phyloP scores from a whole-genome alignment of 1,140 invertebrate species.

The Halictus rubicundus region DNA sequence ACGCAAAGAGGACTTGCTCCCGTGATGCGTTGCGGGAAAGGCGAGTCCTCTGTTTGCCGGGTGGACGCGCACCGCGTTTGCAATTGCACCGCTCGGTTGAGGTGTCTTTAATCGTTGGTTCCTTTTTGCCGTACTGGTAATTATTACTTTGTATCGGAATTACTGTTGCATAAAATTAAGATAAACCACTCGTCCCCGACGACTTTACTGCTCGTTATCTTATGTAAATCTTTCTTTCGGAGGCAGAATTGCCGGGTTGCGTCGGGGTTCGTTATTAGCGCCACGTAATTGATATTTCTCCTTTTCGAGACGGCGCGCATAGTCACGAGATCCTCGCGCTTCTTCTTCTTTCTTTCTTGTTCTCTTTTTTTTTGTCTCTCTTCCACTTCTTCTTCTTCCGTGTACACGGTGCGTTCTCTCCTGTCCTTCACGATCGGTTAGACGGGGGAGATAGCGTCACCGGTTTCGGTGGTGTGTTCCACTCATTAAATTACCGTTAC shows the following conservation, averaged over 20 bases:
- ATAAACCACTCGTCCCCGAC: slow-evolving; percentile 37
- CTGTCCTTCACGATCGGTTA: background rate
- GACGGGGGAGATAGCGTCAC: background rate
- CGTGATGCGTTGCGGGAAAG: background rate
- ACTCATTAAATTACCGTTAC: slow-evolving; percentile 42
- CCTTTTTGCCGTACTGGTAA: slow-evolving; percentile 14
- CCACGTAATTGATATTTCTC: slow-evolving; percentile 36
- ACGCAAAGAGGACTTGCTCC: background rate
- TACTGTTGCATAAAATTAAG: slow-evolving; percentile 41
- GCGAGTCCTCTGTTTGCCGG: background rate
- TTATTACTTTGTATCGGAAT: slow-evolving; percentile 33
- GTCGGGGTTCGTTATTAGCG: slow-evolving; percentile 33
- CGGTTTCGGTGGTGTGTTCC: background rate
- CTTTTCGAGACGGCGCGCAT: slow-evolving; percentile 8
- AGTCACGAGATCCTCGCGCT: background rate
- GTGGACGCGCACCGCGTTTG: background rate
- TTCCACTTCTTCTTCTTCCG: too few species aligned
- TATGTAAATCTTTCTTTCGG: slow-evolving; percentile 19
- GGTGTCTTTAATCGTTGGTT: slow-evolving; percentile 11
- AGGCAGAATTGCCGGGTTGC: slow-evolving; percentile 16
- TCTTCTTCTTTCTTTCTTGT: background rate
- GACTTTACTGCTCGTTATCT: slow-evolving; percentile 34
- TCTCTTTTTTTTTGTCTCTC: background rate
- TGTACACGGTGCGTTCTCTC: too few species aligned
- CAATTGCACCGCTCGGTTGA: background rate